Conservation (phyloP, 2,797 vertebrate genomes). For the Eulemur mongoz region DNA sequence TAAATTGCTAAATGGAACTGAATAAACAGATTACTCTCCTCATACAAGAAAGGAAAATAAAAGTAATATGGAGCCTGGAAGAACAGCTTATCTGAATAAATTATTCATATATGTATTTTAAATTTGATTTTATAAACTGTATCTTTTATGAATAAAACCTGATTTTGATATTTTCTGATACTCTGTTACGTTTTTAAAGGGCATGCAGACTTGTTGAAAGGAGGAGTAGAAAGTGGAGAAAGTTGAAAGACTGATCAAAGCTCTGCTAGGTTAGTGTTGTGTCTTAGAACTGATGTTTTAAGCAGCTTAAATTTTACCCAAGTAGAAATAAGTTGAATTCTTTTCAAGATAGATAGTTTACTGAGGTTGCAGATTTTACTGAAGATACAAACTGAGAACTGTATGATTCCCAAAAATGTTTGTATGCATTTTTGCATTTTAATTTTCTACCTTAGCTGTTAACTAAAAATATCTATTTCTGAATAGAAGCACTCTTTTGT, state of each 20-base stretch:
- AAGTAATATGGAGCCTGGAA: slow-evolving; percentile 1
- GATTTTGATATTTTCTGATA: slow-evolving; percentile 36
- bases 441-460: background rate
- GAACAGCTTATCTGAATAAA: slow-evolving; percentile 34
- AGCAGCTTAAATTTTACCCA: slow-evolving; percentile 14
- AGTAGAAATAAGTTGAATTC: slow-evolving; percentile 30
- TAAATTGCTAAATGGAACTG: slow-evolving; percentile 19
- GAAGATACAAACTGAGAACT: background rate
- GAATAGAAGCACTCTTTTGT: background rate
- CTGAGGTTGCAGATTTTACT: background rate
- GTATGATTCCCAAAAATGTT: background rate
- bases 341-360: slow-evolving; percentile 14
- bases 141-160: slow-evolving; percentile 14
- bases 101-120: background rate
- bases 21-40: background rate
- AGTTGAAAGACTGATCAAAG: slow-evolving; percentile 32
- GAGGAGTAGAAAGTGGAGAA: slow-evolving; percentile 39
- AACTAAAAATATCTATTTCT: slow-evolving; percentile 6
- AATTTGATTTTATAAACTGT: slow-evolving; percentile 51
- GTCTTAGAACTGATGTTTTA: slow-evolving; percentile 33
- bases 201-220: slow-evolving; percentile 16
- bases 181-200: slow-evolving; percentile 53
- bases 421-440: background rate
- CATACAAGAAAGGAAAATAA: slow-evolving; percentile 41
- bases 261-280: background rate